Evolutionary conservation across 23 tunicate species (phyloP).

Genomic region (Ascidia mentula): DNA sequence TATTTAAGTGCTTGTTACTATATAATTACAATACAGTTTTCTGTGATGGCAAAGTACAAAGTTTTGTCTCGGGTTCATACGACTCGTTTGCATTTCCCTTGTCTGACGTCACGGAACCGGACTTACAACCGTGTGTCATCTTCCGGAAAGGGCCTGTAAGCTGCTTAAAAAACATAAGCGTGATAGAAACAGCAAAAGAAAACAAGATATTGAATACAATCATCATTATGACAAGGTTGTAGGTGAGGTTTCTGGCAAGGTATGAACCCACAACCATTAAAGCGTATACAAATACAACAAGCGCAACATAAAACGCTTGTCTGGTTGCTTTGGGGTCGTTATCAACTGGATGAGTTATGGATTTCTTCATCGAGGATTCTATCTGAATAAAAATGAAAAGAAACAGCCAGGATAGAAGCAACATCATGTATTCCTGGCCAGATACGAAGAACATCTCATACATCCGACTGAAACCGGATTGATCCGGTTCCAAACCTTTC

Average conservation of each 20-base stretch:
- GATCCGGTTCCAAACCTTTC: slow-evolving; percentile 24
- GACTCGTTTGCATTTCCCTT: no score
- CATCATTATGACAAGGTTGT: slow-evolving; percentile 44
- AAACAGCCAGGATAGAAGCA: slow-evolving; percentile 69
- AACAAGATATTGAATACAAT: slow-evolving; percentile 47
- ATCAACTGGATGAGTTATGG: neutral
- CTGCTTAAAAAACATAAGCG: slow-evolving; percentile 61
- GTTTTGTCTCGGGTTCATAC: no score
- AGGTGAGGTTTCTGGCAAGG: slow-evolving; percentile 13
- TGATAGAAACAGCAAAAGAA: slow-evolving; percentile 46
- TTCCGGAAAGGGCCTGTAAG: slow-evolving; percentile 50
- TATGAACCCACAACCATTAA: slow-evolving; percentile 46
- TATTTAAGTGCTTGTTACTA: no score
- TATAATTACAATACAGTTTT: no score
- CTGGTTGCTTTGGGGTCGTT: slow-evolving; percentile 34
- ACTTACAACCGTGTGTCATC: neutral
- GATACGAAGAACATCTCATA: slow-evolving; percentile 86
- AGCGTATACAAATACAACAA: slow-evolving; percentile 51
- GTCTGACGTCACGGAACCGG: neutral
- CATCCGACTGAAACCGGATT: slow-evolving; percentile 56
- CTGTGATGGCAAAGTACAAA: no score
- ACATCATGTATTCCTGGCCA: slow-evolving; percentile 60
- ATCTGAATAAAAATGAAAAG: slow-evolving; percentile 52
- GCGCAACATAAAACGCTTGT: slow-evolving; percentile 48
- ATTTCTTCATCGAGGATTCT: slow-evolving; percentile 32